Conservation (phyloP, 2,113 vertebrate species). For the Gulo gulo region DNA sequence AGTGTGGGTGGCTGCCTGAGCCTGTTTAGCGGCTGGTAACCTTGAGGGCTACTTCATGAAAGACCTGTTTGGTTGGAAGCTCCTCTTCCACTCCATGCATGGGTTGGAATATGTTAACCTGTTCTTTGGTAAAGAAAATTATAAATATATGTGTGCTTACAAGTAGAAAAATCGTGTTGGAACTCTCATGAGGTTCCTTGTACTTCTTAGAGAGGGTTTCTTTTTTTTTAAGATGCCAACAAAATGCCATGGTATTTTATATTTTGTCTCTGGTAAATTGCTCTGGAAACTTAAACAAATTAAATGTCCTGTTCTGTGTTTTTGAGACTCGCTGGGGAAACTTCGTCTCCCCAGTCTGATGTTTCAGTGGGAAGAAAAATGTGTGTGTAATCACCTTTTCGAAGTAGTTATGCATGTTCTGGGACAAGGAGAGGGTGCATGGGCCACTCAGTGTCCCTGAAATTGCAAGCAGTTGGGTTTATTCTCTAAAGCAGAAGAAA, state of each 20-base stretch:
- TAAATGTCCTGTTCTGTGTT: conserved; percentile 76
- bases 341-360: conserved; percentile 53
- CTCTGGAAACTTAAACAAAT: conserved; percentile 71
- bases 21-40: conserved; percentile 25
- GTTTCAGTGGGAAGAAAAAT: conserved; percentile 32
- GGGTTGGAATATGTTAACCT: conserved; percentile 68
- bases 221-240: conserved; percentile 61
- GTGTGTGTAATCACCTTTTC: conserved; percentile 28
- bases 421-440: no score
- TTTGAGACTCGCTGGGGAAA: conserved; percentile 56
- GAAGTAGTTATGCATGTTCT: neutral
- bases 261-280: conserved; percentile 70
- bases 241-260: conserved; percentile 71
- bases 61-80: conserved; percentile 51
- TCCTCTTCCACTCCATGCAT: neutral
- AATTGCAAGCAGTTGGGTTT: neutral
- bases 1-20: neutral
- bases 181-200: conserved; percentile 64
- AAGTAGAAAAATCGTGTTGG: conserved; percentile 46
- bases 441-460: neutral
- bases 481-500: neutral
- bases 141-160: conserved; percentile 61
- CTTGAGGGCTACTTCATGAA: conserved; percentile 43
- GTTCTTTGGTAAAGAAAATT: conserved; percentile 51
- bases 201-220: conserved; percentile 55